Evolutionary conservation across 2,113 vertebrate species (phyloP).

Genomic region (Prochilodus magdalenae): DNA sequence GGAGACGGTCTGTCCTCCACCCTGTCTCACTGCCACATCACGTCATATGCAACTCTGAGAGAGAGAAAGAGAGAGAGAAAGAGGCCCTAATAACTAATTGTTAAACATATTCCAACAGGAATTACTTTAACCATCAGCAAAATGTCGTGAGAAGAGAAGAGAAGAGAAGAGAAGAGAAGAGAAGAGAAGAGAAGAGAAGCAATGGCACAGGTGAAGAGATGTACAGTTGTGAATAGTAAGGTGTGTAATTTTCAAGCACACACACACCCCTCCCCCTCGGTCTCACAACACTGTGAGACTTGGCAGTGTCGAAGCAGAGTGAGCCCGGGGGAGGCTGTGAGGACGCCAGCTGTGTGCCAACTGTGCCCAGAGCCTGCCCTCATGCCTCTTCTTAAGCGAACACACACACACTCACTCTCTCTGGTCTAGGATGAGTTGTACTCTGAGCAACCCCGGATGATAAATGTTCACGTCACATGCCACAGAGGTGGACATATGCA

Average conservation of each 20-base stretch:
- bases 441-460: background rate
- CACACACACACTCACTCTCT: background rate
- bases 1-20: conserved; percentile 42
- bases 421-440: background rate
- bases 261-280: conserved; percentile 40
- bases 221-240: conserved; percentile 18
- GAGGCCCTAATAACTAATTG: too few species aligned
- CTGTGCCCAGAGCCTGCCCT: conserved; percentile 28
- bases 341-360: conserved; percentile 51
- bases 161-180: background rate
- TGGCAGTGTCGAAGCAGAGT: conserved; percentile 21
- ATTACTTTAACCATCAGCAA: too few species aligned
- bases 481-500: background rate
- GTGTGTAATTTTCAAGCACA: background rate
- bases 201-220: conserved; percentile 40
- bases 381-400: background rate
- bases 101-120: too few species aligned
- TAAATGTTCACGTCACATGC: conserved; percentile 3
- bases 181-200: background rate
- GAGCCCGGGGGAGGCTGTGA: conserved; percentile 24
- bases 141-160: too few species aligned
- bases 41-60: background rate
- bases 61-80: background rate
- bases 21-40: conserved; percentile 44
- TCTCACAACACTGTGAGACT: background rate